These are phyloP conservation scores for Nephrocerus scutellatus DNA, from an alignment of 2,888 invertebrate species.

Conservation along the genomic window DNA sequence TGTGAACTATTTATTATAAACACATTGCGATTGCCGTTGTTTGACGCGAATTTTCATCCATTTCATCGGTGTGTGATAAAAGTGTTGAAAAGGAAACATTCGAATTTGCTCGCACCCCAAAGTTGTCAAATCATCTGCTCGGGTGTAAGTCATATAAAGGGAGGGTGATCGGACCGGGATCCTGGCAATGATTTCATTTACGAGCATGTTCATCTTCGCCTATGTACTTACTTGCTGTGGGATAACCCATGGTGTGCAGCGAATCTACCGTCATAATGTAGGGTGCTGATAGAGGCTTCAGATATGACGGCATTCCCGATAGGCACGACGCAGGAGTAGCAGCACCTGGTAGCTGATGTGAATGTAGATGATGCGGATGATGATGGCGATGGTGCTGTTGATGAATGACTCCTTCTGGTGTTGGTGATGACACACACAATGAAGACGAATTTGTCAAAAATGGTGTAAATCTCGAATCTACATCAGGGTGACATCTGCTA, in stretches of 20 bases:
- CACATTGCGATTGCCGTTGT: too few species aligned
- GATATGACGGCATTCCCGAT: conserved; percentile 53
- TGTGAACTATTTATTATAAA: too few species aligned
- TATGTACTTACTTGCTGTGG: conserved; percentile 48
- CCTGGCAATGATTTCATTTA: conserved; percentile 1
- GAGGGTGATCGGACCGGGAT: too few species aligned
- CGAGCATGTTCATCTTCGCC: neutral
- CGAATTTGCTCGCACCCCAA: too few species aligned
- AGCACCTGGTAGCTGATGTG: conserved; percentile 25
- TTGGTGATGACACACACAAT: too few species aligned
- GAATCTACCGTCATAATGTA: conserved; percentile 60
- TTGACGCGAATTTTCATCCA: too few species aligned
- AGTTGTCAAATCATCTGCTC: too few species aligned
- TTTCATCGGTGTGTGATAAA: too few species aligned
- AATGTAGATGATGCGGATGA: conserved; percentile 13
- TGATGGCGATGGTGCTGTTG: conserved; percentile 1
- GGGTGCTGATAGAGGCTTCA: conserved; percentile 52
- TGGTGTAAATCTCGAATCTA: conserved; percentile 55
- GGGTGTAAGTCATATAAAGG: too few species aligned
- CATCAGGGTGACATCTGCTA: conserved; percentile 53
- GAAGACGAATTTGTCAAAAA: conserved; percentile 37
- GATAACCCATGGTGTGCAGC: conserved; percentile 62
- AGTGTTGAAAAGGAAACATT: too few species aligned
- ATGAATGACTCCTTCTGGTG: too few species aligned
- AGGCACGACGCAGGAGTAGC: conserved; percentile 45